A percentile compares a stretch with the other conserved stretches of the same genome.
Conservation (phyloP, 2,797 vertebrate genomes). For the Octomys mimax region DNA sequence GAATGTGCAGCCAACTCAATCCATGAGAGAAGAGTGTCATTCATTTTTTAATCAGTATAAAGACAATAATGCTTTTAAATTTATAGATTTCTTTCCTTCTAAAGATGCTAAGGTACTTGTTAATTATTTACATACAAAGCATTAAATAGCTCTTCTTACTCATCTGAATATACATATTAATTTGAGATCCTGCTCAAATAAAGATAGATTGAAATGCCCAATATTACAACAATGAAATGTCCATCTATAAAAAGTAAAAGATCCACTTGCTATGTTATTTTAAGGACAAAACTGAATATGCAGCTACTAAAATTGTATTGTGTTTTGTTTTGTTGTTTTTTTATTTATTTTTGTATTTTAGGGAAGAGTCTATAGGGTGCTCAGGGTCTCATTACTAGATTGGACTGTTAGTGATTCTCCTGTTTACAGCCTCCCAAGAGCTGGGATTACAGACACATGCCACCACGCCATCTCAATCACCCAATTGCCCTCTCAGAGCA, state of each 20-base stretch:
- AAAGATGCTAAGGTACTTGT: neutral
- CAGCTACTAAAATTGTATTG: conserved; percentile 29
- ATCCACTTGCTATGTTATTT: neutral
- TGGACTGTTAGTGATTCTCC: no score
- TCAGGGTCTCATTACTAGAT: no score
- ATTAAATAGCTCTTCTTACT: neutral
- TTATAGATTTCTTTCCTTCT: neutral
- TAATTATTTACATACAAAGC: neutral
- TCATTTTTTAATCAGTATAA: conserved; percentile 4
- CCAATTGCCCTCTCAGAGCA: no score
- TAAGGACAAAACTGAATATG: neutral
- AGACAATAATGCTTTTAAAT: neutral
- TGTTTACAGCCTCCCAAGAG: no score
- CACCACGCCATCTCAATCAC: no score
- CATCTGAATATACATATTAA: neutral
- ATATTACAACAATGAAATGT: neutral
- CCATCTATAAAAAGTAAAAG: neutral
- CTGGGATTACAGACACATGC: no score
- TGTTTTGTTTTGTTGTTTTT: neutral
- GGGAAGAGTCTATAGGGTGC: no score
- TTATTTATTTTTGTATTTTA: no score
- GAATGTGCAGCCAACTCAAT: neutral
- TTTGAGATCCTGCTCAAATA: conserved; percentile 37
- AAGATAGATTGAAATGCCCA: neutral
- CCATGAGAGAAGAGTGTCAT: neutral